Evolutionary conservation across 2,797 vertebrate species (phyloP).

Genomic region (Potorous gilbertii): DNA sequence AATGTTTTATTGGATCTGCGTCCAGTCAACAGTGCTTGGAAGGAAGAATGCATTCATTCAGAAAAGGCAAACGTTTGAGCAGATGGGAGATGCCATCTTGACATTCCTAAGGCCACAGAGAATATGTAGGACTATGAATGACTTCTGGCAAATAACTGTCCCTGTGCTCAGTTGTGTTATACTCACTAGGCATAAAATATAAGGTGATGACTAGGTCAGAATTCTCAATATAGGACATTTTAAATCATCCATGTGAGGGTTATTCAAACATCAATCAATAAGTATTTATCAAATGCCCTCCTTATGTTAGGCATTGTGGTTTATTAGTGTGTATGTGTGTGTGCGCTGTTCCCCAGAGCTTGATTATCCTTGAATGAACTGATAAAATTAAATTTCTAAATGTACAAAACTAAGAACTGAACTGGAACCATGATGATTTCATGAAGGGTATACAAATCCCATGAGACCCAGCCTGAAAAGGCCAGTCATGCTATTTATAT

Average conservation of each 20-base stretch:
- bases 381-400: background rate
- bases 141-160: conserved; percentile 24
- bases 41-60: background rate
- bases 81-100: background rate
- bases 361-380: background rate
- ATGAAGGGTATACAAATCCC: background rate
- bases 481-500: background rate
- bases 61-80: background rate
- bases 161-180: conserved; percentile 20
- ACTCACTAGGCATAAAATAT: conserved; percentile 1
- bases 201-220: background rate
- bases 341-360: background rate
- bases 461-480: background rate
- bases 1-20: background rate
- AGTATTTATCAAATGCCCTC: background rate
- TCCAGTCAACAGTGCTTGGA: background rate
- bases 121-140: background rate
- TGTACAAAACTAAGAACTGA: background rate
- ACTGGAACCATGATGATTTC: background rate
- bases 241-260: background rate
- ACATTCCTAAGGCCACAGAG: background rate
- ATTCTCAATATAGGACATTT: background rate
- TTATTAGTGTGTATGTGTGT: background rate
- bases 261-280: background rate
- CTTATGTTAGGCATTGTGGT: background rate